These are phyloP conservation scores for Cetonia aurata DNA, from an alignment of 2,888 invertebrate genomes.

Conservation along the genomic window DNA sequence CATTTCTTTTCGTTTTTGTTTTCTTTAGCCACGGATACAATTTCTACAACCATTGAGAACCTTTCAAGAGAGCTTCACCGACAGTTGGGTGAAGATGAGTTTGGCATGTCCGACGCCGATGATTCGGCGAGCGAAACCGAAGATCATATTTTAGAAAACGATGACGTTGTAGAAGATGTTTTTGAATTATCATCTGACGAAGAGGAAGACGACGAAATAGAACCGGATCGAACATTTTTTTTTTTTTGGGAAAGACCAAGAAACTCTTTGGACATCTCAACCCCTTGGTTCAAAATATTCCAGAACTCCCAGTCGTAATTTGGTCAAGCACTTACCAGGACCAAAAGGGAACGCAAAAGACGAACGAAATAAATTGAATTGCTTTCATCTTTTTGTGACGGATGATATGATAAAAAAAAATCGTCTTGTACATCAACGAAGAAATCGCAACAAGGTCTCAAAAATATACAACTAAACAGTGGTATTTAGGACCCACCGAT, in stretches of 20 bases:
- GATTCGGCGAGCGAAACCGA: not conserved
- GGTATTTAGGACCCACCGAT: too few relatives aligned
- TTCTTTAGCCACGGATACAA: too few relatives aligned
- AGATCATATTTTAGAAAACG: slow-evolving; percentile 2
- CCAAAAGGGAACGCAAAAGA: slow-evolving; percentile 10
- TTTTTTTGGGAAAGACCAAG: too few relatives aligned
- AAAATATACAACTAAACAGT: too few relatives aligned
- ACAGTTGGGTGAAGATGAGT: too few relatives aligned
- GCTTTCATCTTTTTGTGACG: not conserved
- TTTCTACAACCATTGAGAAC: too few relatives aligned
- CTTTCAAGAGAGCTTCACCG: too few relatives aligned
- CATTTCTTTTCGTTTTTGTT: too few relatives aligned
- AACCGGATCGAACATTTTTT: too few relatives aligned
- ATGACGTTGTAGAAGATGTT: not conserved
- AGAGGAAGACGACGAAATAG: too few relatives aligned
- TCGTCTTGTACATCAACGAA: not conserved
- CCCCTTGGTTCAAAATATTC: not conserved
- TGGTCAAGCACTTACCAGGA: not conserved
- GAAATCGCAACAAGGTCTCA: not conserved
- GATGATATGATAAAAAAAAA: slow-evolving; percentile 9
- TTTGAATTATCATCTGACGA: not conserved
- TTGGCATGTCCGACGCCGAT: too few relatives aligned
- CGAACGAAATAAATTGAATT: slow-evolving; percentile 3
- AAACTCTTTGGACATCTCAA: too few relatives aligned
- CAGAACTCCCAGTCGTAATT: not conserved